phyloP scores from a whole-genome alignment of 1,140 invertebrate species.

The Drosophila sp. region DNA sequence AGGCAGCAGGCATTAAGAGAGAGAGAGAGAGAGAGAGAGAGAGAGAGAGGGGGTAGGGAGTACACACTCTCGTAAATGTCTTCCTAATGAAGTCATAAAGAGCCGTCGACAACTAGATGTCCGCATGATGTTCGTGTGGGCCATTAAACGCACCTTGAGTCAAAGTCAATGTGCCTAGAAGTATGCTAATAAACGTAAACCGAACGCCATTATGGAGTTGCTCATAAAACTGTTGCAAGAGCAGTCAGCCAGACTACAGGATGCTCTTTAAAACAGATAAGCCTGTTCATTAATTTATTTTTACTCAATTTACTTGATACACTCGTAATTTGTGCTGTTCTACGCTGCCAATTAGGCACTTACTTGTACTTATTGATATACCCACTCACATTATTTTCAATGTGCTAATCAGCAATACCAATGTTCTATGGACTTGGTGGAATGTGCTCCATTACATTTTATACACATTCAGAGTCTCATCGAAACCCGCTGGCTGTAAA shows the following conservation, averaged over 20 bases:
- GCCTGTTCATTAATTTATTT: slow-evolving; percentile 22
- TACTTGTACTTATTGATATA: slow-evolving; percentile 24
- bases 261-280: slow-evolving; percentile 9
- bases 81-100: slow-evolving; percentile 78
- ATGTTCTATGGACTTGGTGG: slow-evolving; percentile 34
- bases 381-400: slow-evolving; percentile 28
- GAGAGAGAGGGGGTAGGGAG: slow-evolving; percentile 19
- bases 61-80: slow-evolving; percentile 69
- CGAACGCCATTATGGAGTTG: slow-evolving; percentile 66
- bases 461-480: slow-evolving; percentile 23
- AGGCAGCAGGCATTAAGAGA: too few relatives aligned
- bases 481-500: slow-evolving; percentile 16
- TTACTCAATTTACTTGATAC: slow-evolving; percentile 13
- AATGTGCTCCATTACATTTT: slow-evolving; percentile 44
- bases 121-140: slow-evolving; percentile 27
- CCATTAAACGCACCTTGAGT: slow-evolving; percentile 66
- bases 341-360: slow-evolving; percentile 17
- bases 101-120: slow-evolving; percentile 69
- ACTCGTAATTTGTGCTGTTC: slow-evolving; percentile 15
- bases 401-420: slow-evolving; percentile 46
- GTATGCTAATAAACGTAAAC: slow-evolving; percentile 81
- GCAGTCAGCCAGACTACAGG: background rate
- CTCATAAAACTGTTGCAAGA: slow-evolving; percentile 65
- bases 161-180: slow-evolving; percentile 65
- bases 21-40: background rate